These are phyloP conservation scores for Scaptomyza hsui DNA, from an alignment of 1,140 invertebrate genomes.

Conservation along the genomic window DNA sequence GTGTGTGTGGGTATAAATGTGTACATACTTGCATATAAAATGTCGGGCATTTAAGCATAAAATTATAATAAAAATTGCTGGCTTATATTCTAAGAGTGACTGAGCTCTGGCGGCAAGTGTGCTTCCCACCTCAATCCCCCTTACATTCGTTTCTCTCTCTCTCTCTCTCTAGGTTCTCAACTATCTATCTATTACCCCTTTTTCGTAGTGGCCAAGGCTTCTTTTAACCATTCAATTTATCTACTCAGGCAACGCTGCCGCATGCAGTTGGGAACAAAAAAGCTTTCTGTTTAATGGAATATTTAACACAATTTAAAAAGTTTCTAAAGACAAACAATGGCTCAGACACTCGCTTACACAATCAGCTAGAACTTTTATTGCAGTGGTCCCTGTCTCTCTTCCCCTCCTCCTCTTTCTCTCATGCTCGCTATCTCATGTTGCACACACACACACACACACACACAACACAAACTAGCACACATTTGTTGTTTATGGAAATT, in stretches of 20 bases:
- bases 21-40: conserved; percentile 35
- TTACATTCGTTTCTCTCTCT: no score
- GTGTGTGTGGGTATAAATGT: neutral
- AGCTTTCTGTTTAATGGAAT: conserved; percentile 82
- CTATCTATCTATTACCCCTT: neutral
- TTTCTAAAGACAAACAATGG: conserved; percentile 77
- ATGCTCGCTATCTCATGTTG: neutral
- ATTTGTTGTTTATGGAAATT: conserved; percentile 75
- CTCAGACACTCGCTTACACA: conserved; percentile 56
- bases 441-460: conserved; percentile 30
- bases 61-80: conserved; percentile 75
- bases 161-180: no score
- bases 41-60: conserved; percentile 67
- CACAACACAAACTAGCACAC: conserved; percentile 13
- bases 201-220: neutral
- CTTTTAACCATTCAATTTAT: conserved; percentile 58
- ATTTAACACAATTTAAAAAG: conserved; percentile 82
- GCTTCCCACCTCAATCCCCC: neutral
- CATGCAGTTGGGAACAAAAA: conserved; percentile 45
- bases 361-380: conserved; percentile 60
- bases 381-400: conserved; percentile 3
- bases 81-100: conserved; percentile 47
- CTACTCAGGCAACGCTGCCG: conserved; percentile 41
- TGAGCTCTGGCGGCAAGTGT: neutral
- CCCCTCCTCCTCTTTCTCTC: neutral